These are phyloP conservation scores for Halcyon malimbica DNA, from an alignment of 2,113 vertebrate species.

Conservation along the genomic window DNA sequence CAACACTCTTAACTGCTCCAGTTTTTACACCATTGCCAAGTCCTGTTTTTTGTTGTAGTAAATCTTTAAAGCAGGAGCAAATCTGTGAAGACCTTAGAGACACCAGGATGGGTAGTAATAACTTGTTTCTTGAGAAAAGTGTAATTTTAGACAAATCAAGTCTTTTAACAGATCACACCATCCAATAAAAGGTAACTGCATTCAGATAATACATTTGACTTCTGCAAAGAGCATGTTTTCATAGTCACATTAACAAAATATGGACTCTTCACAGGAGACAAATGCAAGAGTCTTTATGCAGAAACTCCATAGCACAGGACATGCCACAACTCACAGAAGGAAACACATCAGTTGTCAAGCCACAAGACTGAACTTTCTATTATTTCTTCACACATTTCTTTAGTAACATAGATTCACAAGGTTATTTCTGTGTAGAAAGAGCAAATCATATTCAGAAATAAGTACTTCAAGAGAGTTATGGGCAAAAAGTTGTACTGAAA, in stretches of 20 bases:
- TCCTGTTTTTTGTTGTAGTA: background rate
- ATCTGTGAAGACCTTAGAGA: background rate
- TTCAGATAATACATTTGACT: background rate
- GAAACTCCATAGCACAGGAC: background rate
- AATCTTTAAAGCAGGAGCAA: background rate
- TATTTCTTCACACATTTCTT: background rate
- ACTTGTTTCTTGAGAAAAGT: background rate
- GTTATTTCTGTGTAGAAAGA: background rate
- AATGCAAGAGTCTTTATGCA: background rate
- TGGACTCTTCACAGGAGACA: background rate
- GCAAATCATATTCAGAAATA: background rate
- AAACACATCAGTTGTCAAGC: background rate
- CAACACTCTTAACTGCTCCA: background rate
- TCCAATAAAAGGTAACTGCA: background rate
- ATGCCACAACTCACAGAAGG: background rate
- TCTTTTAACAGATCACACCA: background rate
- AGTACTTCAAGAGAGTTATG: background rate
- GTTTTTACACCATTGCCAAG: background rate
- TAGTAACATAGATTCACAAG: background rate
- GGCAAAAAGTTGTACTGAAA: background rate
- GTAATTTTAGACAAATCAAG: background rate
- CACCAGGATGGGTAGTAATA: background rate
- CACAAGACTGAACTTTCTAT: background rate
- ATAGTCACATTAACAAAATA: background rate
- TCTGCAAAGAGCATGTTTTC: background rate